phyloP scores from a whole-genome alignment of 2,888 invertebrate species.

The Amorpha juglandis region DNA sequence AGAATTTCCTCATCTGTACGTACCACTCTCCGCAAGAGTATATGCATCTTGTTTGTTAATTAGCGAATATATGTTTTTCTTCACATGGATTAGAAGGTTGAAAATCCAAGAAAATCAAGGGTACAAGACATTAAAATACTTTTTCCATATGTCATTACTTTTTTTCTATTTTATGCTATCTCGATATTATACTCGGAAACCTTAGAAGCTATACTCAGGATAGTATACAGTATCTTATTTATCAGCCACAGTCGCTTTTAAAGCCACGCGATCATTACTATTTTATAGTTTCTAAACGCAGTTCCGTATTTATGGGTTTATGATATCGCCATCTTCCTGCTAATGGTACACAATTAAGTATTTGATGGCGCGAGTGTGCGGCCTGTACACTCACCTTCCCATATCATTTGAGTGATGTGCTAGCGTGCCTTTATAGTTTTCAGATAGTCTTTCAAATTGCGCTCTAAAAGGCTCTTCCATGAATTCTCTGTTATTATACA shows the following conservation, averaged over 20 bases:
- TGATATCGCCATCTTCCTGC: constrained; percentile 19
- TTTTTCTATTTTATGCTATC: not conserved
- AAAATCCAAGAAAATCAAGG: too few species aligned
- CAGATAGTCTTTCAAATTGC: constrained; percentile 22
- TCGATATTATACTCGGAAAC: not conserved
- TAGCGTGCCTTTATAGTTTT: constrained; percentile 14
- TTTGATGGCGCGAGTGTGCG: constrained; percentile 1
- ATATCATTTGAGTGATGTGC: constrained; percentile 18
- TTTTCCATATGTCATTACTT: not conserved
- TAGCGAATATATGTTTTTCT: too few species aligned
- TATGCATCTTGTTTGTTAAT: too few species aligned
- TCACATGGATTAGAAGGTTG: too few species aligned
- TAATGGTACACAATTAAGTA: constrained; percentile 16
- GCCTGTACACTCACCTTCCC: constrained; percentile 1
- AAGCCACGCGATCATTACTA: constrained; percentile 8
- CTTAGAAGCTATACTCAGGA: not conserved
- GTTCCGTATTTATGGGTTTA: constrained; percentile 13
- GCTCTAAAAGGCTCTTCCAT: constrained; percentile 20
- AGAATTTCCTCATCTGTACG: too few species aligned
- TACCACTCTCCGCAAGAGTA: too few species aligned
- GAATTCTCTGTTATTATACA: not conserved
- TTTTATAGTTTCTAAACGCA: constrained; percentile 21
- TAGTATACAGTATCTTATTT: not conserved
- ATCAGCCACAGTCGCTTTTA: not conserved
- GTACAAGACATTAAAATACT: not conserved